Percentiles rank a stretch among this genome's conserved stretches.
Conservation (phyloP, 2,888 invertebrate genomes). For the Trissolcus japonicus region DNA sequence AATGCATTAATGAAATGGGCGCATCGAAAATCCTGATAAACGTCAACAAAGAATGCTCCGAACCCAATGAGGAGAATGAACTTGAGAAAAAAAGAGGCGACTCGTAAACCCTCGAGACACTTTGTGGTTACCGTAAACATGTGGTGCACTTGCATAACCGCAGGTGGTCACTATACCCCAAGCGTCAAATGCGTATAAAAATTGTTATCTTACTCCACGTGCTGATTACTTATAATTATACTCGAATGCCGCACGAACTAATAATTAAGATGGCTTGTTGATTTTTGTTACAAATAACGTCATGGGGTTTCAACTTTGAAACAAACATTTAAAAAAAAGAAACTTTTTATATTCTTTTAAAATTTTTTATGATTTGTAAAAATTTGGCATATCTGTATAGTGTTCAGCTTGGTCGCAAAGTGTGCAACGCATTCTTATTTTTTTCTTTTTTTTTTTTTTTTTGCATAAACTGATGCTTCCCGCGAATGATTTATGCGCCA, state of each 20-base stretch:
- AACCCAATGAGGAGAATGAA: conserved; percentile 29
- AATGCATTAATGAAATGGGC: conserved; percentile 56
- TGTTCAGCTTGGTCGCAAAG: no score
- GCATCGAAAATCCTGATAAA: conserved; percentile 56
- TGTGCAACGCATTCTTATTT: no score
- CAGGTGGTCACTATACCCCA: conserved; percentile 36
- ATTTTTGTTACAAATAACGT: conserved; percentile 9
- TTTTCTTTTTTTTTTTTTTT: no score
- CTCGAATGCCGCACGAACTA: conserved; percentile 12
- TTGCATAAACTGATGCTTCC: no score
- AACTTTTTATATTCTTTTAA: no score
- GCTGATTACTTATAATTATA: conserved; percentile 37
- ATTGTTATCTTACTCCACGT: conserved; percentile 37
- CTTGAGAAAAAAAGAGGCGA: conserved; percentile 7
- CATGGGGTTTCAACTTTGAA: neutral
- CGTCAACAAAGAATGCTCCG: conserved; percentile 47
- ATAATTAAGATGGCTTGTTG: conserved; percentile 21
- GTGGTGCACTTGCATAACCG: conserved; percentile 43
- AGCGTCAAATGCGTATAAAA: conserved; percentile 30
- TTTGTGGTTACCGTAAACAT: conserved; percentile 41
- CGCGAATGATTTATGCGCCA: no score
- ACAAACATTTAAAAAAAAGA: no score
- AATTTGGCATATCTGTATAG: no score
- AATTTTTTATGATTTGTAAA: no score
- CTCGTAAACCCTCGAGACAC: conserved; percentile 38